Evolutionary conservation across 2,113 vertebrate genomes (phyloP).

Genomic region (Toxotes chatareus): DNA sequence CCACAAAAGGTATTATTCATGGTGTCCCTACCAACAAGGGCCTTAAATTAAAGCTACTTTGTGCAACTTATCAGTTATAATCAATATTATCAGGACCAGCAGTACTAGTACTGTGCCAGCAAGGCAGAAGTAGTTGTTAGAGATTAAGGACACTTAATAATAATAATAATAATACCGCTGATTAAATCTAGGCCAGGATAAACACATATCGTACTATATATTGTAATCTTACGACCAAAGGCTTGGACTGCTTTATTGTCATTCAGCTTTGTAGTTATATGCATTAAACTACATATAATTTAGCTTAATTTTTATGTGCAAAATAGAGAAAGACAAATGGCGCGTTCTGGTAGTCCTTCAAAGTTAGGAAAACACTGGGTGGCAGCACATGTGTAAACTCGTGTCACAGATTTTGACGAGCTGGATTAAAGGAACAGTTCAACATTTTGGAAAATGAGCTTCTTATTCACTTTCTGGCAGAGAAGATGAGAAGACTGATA

Average conservation of each 20-base stretch:
- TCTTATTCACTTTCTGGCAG: neutral
- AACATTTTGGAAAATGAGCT: constrained; percentile 1
- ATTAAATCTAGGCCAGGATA: constrained; percentile 63
- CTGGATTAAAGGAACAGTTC: neutral
- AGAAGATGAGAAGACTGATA: neutral
- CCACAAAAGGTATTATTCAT: constrained; percentile 18
- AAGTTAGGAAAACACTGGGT: neutral
- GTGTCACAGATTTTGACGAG: neutral
- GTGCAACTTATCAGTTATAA: constrained; percentile 58
- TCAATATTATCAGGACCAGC: constrained; percentile 26
- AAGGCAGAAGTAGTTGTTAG: constrained; percentile 45
- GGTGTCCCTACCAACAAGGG: constrained; percentile 1
- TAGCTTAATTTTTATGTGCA: constrained; percentile 68
- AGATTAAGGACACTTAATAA: constrained; percentile 84
- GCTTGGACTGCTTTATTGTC: constrained; percentile 34
- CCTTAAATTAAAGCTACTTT: constrained; percentile 66
- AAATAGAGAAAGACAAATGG: constrained; percentile 55
- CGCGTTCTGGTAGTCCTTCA: constrained; percentile 14
- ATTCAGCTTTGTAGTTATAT: constrained; percentile 25
- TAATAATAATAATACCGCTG: constrained; percentile 57
- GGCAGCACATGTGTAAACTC: neutral
- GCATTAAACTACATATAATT: constrained; percentile 42
- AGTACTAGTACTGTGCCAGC: constrained; percentile 32
- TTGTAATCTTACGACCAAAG: constrained; percentile 48
- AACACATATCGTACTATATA: constrained; percentile 51